Conservation (phyloP, 2,888 invertebrate species). For the Diplolepis rosae region DNA sequence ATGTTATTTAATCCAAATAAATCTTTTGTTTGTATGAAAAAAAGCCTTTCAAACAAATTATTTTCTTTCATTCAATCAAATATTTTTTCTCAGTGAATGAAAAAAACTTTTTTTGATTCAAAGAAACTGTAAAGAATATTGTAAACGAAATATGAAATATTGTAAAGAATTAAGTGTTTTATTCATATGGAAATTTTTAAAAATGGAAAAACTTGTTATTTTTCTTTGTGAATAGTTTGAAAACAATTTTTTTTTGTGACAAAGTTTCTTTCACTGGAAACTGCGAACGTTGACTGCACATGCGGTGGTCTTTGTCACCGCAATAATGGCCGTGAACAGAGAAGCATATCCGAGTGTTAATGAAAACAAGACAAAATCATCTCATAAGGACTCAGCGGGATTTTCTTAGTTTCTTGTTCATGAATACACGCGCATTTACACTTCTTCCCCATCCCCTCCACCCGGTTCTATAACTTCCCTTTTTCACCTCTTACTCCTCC, state of each 20-base stretch:
- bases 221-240: constrained; percentile 7
- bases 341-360: constrained; percentile 3
- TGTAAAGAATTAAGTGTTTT: too few species aligned
- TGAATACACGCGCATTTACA: constrained; percentile 54
- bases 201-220: neutral
- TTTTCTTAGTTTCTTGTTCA: constrained; percentile 53
- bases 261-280: constrained; percentile 14
- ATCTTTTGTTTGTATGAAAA: too few species aligned
- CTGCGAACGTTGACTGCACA: constrained; percentile 9
- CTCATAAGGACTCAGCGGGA: constrained; percentile 30
- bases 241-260: too few species aligned
- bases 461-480: constrained; percentile 13
- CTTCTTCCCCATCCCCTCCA: constrained; percentile 41
- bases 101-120: too few species aligned
- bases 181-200: too few species aligned
- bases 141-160: too few species aligned
- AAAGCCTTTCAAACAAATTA: too few species aligned
- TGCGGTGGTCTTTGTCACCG: constrained; percentile 24
- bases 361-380: constrained; percentile 36
- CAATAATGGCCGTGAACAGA: constrained; percentile 35
- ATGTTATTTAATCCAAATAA: too few species aligned
- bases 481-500: constrained; percentile 26
- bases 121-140: too few species aligned
- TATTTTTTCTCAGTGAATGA: too few species aligned
- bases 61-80: too few species aligned